A percentile compares a stretch with the other conserved stretches of the same genome.
These are phyloP conservation scores for Hormaphis cornu DNA, from an alignment of 1,140 invertebrate genomes.

Conservation along the genomic window DNA sequence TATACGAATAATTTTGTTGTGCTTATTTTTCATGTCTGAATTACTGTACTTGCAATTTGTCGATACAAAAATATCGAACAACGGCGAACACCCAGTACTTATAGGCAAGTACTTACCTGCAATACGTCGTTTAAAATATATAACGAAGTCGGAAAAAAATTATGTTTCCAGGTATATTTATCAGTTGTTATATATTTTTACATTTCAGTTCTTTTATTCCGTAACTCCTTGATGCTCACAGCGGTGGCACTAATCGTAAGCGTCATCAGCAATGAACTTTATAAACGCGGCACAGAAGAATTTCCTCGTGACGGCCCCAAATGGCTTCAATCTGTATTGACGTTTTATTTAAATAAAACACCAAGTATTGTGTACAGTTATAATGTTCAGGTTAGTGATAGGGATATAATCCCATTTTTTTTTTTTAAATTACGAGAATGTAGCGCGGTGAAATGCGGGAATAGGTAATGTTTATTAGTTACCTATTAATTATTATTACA, in stretches of 20 bases:
- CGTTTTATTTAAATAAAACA: conserved; percentile 7
- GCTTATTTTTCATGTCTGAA: conserved; percentile 19
- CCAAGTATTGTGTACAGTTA: neutral
- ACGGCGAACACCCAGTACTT: neutral
- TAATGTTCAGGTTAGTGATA: neutral
- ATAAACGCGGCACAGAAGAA: neutral
- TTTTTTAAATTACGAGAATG: too few relatives aligned
- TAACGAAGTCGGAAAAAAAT: too few relatives aligned
- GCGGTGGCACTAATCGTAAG: neutral
- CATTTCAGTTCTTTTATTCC: conserved; percentile 1
- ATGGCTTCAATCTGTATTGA: neutral
- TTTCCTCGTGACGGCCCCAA: neutral
- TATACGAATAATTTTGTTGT: neutral
- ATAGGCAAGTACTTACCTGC: neutral
- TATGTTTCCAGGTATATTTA: neutral
- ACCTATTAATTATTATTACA: too few relatives aligned
- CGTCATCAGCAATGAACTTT: neutral
- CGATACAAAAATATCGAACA: conserved; percentile 11
- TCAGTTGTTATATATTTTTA: neutral
- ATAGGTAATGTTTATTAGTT: too few relatives aligned
- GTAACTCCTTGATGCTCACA: conserved; percentile 4
- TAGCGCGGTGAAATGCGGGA: too few relatives aligned
- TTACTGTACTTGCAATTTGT: conserved; percentile 2
- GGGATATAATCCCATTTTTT: too few relatives aligned
- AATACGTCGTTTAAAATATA: neutral